A percentile compares a stretch with the other conserved stretches of the same genome.
Conservation (phyloP, 2,888 invertebrate species). For the Atrina japonica region DNA sequence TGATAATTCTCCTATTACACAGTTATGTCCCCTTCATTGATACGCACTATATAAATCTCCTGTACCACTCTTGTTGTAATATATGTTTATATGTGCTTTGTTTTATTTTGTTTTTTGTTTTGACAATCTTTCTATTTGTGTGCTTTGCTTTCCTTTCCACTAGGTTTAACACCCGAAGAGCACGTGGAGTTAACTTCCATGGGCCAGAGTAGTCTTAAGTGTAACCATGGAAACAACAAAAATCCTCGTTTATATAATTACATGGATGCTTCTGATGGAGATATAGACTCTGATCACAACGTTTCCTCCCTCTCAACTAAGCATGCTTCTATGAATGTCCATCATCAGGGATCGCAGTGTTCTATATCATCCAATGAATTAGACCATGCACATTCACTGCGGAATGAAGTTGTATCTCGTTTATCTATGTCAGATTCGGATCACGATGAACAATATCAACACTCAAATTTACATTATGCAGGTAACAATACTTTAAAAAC, state of each 20-base stretch:
- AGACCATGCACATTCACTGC: slow-evolving; percentile 47
- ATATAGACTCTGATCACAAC: slow-evolving; percentile 65
- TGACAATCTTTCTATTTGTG: slow-evolving; percentile 31
- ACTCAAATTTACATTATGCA: slow-evolving; percentile 41
- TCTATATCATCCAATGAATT: slow-evolving; percentile 65
- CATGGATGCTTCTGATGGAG: slow-evolving; percentile 76
- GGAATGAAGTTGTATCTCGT: slow-evolving; percentile 54
- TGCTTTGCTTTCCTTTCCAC: slow-evolving; percentile 31
- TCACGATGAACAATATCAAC: slow-evolving; percentile 31
- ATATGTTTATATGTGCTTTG: no score
- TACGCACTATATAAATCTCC: no score
- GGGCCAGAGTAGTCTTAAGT: slow-evolving; percentile 28
- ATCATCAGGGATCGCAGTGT: slow-evolving; percentile 60
- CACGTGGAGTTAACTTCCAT: slow-evolving; percentile 33
- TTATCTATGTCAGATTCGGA: slow-evolving; percentile 59
- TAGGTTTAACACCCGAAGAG: slow-evolving; percentile 40
- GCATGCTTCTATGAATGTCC: slow-evolving; percentile 43
- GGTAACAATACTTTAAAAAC: slow-evolving; percentile 30
- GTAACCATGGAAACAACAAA: slow-evolving; percentile 30
- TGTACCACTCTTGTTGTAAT: no score
- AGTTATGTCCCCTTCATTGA: no score
- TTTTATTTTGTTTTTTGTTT: no score
- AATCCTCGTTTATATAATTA: slow-evolving; percentile 53
- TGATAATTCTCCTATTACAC: no score
- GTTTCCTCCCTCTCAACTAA: slow-evolving; percentile 50